A percentile compares a stretch with the other conserved stretches of the same genome.
Conservation (phyloP, 2,797 vertebrate genomes). For the Girardinus metallicus region DNA sequence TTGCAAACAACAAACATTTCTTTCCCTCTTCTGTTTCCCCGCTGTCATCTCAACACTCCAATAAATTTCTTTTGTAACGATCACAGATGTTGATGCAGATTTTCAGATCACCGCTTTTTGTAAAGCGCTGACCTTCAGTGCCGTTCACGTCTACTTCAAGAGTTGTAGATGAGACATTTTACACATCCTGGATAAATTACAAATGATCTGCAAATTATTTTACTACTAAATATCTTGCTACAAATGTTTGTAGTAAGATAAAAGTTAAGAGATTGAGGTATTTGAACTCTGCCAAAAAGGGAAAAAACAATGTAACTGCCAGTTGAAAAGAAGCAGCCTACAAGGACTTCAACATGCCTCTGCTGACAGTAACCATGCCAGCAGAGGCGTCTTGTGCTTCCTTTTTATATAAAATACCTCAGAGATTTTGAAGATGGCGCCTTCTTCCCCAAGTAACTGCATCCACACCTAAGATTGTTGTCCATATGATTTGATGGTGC, state of each 20-base stretch:
- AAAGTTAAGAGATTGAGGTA: neutral
- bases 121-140: neutral
- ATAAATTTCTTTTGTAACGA: neutral
- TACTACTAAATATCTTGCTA: too few relatives aligned
- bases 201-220: neutral
- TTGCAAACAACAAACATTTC: neutral
- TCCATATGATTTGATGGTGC: neutral
- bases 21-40: neutral
- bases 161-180: neutral
- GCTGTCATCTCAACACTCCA: neutral
- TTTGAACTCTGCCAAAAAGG: neutral
- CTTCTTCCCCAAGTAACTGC: neutral
- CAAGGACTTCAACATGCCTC: neutral
- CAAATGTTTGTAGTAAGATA: neutral
- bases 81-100: neutral
- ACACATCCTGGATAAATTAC: neutral
- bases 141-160: neutral
- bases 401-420: neutral
- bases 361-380: neutral
- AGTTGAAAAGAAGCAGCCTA: neutral
- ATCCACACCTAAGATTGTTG: neutral
- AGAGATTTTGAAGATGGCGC: neutral
- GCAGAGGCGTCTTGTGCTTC: neutral
- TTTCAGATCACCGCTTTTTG: neutral
- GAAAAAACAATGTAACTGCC: neutral